These are phyloP conservation scores for Steatornis caripensis DNA, from an alignment of 2,113 vertebrate species.

Conservation along the genomic window DNA sequence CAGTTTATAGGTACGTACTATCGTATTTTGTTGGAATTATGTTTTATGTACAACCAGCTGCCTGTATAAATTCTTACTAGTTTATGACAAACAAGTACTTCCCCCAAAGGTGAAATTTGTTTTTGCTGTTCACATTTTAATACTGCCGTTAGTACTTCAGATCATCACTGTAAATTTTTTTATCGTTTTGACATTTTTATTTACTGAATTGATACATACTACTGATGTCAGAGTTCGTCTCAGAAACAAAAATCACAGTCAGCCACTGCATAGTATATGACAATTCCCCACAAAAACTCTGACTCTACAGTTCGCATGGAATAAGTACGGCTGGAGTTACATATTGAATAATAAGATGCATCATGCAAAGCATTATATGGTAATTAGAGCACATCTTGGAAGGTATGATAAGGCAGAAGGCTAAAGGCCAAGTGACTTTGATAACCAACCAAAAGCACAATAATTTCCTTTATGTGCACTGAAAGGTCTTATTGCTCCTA, in stretches of 20 bases:
- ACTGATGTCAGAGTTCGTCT: constrained; percentile 53
- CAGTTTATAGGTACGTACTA: constrained; percentile 26
- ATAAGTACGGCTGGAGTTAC: constrained; percentile 40
- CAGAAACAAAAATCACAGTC: constrained; percentile 58
- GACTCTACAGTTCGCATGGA: constrained; percentile 49
- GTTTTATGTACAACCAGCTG: constrained; percentile 67
- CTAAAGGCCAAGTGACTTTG: constrained; percentile 52
- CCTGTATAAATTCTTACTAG: constrained; percentile 39
- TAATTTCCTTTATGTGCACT: constrained; percentile 46
- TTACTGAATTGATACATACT: constrained; percentile 60
- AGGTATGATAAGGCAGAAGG: constrained; percentile 62
- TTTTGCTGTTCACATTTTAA: constrained; percentile 44
- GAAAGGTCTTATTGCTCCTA: constrained; percentile 49
- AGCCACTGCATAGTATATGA: constrained; percentile 58
- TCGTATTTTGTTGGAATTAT: constrained; percentile 37
- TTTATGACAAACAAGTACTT: constrained; percentile 52
- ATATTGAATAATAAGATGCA: constrained; percentile 11
- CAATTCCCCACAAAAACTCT: constrained; percentile 61
- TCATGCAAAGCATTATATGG: constrained; percentile 57
- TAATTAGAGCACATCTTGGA: constrained; percentile 64
- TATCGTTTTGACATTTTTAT: constrained; percentile 28
- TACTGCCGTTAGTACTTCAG: constrained; percentile 57
- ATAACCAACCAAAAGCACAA: constrained; percentile 65
- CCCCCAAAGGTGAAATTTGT: constrained; percentile 27
- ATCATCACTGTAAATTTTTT: constrained; percentile 50